Evolutionary conservation across 1,140 invertebrate species (phyloP).

Genomic region (Streblospio benedicti): DNA sequence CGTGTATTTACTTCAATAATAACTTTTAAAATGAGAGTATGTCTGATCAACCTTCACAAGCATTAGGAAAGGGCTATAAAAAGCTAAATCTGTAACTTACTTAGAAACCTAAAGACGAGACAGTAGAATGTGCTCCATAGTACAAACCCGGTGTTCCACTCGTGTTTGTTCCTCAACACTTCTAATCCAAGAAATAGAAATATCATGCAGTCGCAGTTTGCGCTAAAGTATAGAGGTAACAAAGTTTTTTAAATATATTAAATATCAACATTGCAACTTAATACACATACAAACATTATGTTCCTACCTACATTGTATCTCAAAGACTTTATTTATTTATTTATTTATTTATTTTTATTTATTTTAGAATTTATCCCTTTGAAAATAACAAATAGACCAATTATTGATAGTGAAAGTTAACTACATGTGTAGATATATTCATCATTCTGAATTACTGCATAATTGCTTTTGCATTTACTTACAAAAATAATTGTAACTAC

Average conservation of each 20-base stretch:
- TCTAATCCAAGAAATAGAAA: conserved; percentile 94
- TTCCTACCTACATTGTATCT: not conserved
- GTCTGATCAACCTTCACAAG: not conserved
- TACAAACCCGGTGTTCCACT: conserved; percentile 93
- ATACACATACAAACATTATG: not conserved
- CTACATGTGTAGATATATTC: not conserved
- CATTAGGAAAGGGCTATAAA: not conserved
- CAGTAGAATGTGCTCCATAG: conserved; percentile 91
- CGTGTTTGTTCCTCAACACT: conserved; percentile 83
- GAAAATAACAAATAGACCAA: not conserved
- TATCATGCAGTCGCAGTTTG: conserved; percentile 78
- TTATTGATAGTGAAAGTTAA: not conserved
- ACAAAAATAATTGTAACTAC: conserved; percentile 20
- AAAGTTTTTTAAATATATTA: not conserved
- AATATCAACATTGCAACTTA: not conserved
- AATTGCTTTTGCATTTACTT: not conserved
- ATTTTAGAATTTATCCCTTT: not conserved
- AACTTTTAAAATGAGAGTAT: not conserved
- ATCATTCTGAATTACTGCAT: not conserved
- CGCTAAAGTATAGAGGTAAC: conserved; percentile 23
- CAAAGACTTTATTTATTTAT: not conserved
- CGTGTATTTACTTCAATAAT: not conserved
- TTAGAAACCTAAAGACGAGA: conserved; percentile 78
- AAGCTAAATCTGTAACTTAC: conserved; percentile 44
- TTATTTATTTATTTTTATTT: not conserved